Conservation (phyloP, 2,113 vertebrate genomes). For the Microtus pennsylvanicus region DNA sequence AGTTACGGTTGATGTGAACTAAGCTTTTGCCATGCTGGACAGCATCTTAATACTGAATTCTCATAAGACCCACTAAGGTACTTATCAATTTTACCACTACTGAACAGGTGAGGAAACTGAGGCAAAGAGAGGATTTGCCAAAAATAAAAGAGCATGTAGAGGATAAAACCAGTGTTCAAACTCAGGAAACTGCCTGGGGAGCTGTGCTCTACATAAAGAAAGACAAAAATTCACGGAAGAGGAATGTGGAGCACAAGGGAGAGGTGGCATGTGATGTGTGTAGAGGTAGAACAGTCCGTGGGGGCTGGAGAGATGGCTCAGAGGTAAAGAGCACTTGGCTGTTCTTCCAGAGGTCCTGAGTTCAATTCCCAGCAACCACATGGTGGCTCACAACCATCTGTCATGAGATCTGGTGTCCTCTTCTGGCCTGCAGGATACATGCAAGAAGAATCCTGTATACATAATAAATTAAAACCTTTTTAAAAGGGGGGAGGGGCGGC, state of each 20-base stretch:
- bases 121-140: background rate
- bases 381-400: too few species aligned
- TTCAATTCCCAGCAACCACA: too few species aligned
- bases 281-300: background rate
- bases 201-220: background rate
- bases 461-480: too few species aligned
- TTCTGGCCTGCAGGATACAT: too few species aligned
- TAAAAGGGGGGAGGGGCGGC: too few species aligned
- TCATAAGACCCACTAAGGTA: background rate
- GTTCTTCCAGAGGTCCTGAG: too few species aligned
- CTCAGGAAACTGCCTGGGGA: background rate
- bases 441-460: too few species aligned
- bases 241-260: background rate
- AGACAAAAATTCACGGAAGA: background rate
- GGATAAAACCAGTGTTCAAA: background rate
- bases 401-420: too few species aligned
- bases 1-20: background rate
- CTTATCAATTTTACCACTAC: background rate
- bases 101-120: background rate
- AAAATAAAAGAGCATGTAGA: background rate
- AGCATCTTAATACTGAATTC: background rate
- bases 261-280: background rate
- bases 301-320: too few species aligned
- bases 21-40: background rate
- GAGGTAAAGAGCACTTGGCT: too few species aligned